A percentile compares a stretch with the other conserved stretches of the same genome.
These are phyloP conservation scores for Anarhynchus alexandrinus DNA, from an alignment of 2,113 vertebrate genomes.

Conservation along the genomic window DNA sequence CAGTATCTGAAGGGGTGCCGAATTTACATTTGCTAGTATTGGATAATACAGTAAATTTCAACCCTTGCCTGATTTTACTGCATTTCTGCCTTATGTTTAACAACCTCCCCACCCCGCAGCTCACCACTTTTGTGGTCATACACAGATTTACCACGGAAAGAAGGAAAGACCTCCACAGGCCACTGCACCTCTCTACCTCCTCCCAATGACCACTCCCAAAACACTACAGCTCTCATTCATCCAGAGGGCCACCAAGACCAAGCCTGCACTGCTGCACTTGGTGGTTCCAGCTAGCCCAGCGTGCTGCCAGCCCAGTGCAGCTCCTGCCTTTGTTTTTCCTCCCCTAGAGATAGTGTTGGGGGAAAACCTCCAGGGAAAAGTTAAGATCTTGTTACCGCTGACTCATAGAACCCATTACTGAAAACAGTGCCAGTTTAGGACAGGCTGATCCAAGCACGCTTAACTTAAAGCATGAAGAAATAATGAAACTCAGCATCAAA, in stretches of 20 bases:
- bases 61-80: not conserved
- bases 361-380: not conserved
- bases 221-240: not conserved
- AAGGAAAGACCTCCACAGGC: not conserved
- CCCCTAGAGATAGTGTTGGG: not conserved
- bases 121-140: not conserved
- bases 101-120: not conserved
- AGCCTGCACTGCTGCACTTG: fast-evolving
- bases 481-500: not conserved
- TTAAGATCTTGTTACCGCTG: not conserved
- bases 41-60: not conserved
- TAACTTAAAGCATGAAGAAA: not conserved
- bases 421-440: not conserved
- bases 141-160: not conserved
- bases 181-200: not conserved
- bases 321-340: not conserved
- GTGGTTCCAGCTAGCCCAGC: not conserved
- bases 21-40: not conserved
- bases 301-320: not conserved
- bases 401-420: not conserved
- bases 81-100: not conserved
- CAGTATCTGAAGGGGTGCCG: not conserved
- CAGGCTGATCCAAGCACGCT: not conserved
- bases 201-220: not conserved
- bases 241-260: fast-evolving